Percentiles rank a stretch among this genome's conserved stretches.
Conservation (phyloP, 2,888 invertebrate genomes). For the Carterocephalus palaemon region DNA sequence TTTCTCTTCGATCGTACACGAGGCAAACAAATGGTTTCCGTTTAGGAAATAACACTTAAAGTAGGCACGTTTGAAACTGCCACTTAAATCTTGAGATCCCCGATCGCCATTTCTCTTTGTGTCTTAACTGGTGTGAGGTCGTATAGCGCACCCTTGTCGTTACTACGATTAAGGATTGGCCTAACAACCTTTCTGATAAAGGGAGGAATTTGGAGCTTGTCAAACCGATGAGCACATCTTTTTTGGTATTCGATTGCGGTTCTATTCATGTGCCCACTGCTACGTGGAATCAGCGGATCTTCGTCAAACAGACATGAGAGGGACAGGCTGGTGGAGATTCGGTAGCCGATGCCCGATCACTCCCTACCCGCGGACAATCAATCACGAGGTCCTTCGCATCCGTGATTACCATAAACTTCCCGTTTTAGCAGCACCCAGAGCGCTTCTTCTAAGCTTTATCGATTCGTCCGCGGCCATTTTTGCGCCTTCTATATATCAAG, state of each 20-base stretch:
- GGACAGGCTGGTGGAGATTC: constrained; percentile 18
- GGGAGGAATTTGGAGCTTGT: constrained; percentile 18
- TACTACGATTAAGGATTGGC: constrained; percentile 55
- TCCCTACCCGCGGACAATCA: constrained; percentile 61
- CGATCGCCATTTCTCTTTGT: constrained; percentile 73
- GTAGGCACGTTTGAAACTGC: constrained; percentile 77
- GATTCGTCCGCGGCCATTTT: constrained; percentile 66
- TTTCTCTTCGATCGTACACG: constrained; percentile 64
- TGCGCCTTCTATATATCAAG: constrained; percentile 65
- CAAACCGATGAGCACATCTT: constrained; percentile 18
- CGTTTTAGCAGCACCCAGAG: constrained; percentile 69
- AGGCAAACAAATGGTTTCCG: constrained; percentile 75
- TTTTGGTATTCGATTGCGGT: constrained; percentile 19
- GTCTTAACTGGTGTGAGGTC: constrained; percentile 55
- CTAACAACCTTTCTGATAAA: constrained; percentile 29
- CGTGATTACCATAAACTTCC: constrained; percentile 77
- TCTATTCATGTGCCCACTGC: constrained; percentile 8
- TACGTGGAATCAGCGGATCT: constrained; percentile 13
- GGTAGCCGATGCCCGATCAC: constrained; percentile 17
- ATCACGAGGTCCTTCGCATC: constrained; percentile 66
- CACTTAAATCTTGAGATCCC: constrained; percentile 76
- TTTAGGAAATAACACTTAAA: constrained; percentile 77
- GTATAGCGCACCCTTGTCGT: constrained; percentile 55
- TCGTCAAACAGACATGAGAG: constrained; percentile 25
- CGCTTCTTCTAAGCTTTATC: constrained; percentile 71